These are phyloP conservation scores for Bemisia tabaci DNA, from an alignment of 1,140 invertebrate species.

Conservation along the genomic window DNA sequence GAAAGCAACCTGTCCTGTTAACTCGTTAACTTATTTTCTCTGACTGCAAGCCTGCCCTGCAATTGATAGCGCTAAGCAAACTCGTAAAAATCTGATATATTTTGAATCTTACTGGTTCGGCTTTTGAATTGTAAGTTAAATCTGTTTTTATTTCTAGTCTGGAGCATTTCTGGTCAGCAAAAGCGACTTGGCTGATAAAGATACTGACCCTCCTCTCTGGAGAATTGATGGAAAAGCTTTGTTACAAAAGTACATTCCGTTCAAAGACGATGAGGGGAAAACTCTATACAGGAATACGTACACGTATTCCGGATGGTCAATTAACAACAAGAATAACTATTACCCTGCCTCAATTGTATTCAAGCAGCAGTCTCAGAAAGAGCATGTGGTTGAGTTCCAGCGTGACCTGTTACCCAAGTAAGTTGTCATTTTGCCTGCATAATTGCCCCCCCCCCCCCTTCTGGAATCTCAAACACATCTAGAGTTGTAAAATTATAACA, in stretches of 20 bases:
- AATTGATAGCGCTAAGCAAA: too few species aligned
- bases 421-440: too few species aligned
- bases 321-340: constrained; percentile 49
- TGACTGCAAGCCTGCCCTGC: too few species aligned
- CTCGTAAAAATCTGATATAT: too few species aligned
- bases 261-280: constrained; percentile 46
- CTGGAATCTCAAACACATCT: too few species aligned
- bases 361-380: constrained; percentile 36
- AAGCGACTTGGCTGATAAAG: constrained; percentile 40
- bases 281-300: constrained; percentile 59
- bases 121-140: too few species aligned
- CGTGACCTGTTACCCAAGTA: constrained; percentile 27
- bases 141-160: constrained; percentile 35
- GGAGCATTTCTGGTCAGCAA: constrained; percentile 53
- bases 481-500: too few species aligned
- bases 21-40: too few species aligned
- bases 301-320: constrained; percentile 56
- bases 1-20: too few species aligned
- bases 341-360: constrained; percentile 37
- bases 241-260: constrained; percentile 59
- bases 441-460: too few species aligned
- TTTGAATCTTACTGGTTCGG: too few species aligned
- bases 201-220: constrained; percentile 50
- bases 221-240: constrained; percentile 67
- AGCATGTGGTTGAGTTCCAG: constrained; percentile 38